phyloP scores from a whole-genome alignment of 2,888 invertebrate genomes.

The Siphlonurus alternatus region DNA sequence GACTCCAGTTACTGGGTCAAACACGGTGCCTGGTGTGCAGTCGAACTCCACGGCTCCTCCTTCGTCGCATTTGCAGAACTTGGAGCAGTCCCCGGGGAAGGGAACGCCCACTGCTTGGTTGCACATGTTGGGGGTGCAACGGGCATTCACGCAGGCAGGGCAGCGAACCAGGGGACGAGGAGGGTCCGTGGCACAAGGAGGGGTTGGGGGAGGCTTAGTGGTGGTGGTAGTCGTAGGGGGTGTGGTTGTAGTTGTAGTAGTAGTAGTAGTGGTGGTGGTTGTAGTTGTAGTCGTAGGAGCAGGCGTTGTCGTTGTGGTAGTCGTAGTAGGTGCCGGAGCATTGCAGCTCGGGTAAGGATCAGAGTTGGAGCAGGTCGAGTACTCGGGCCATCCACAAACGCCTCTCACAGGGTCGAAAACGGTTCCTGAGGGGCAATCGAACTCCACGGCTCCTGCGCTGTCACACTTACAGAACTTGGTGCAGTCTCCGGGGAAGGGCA shows the following conservation, averaged over 20 bases:
- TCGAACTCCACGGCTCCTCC: background rate
- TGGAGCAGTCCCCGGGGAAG: background rate
- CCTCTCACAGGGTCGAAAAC: background rate
- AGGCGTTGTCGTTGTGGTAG: background rate
- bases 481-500: background rate
- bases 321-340: background rate
- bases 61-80: background rate
- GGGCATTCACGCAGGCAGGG: background rate
- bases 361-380: background rate
- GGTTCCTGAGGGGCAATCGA: background rate
- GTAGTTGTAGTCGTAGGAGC: background rate
- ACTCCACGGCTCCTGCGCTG: background rate
- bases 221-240: background rate
- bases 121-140: background rate
- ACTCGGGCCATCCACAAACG: background rate
- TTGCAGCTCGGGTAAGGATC: background rate
- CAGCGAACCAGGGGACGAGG: background rate
- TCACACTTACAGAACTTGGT: background rate
- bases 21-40: background rate
- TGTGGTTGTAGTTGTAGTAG: background rate
- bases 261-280: background rate
- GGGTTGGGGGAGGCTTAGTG: background rate
- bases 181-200: background rate
- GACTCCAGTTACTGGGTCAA: background rate
- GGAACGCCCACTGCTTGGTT: background rate